Percentiles rank a stretch among this genome's conserved stretches.
These are phyloP conservation scores for Drosophila sp. DNA, from an alignment of 1,140 invertebrate species.

Conservation along the genomic window DNA sequence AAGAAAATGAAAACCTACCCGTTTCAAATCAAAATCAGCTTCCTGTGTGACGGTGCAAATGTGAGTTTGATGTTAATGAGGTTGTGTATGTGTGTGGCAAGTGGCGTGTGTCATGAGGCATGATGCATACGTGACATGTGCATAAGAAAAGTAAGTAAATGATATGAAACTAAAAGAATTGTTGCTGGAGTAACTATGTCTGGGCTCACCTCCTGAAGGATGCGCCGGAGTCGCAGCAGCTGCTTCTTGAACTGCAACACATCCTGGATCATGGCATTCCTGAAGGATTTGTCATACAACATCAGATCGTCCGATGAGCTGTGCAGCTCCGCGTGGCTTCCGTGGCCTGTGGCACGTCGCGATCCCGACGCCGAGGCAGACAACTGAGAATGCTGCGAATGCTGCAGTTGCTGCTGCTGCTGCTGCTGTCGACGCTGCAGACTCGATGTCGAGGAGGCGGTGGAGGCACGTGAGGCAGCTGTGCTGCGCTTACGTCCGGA, in stretches of 20 bases:
- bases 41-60: slow-evolving; percentile 50
- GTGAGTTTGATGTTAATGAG: slow-evolving; percentile 28
- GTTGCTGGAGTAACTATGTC: not conserved
- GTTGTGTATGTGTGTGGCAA: slow-evolving; percentile 13
- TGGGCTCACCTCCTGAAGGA: slow-evolving; percentile 87
- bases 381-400: slow-evolving; percentile 18
- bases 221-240: slow-evolving; percentile 87
- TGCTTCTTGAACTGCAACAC: slow-evolving; percentile 89
- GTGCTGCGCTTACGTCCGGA: slow-evolving; percentile 57
- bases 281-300: slow-evolving; percentile 84
- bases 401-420: slow-evolving; percentile 49
- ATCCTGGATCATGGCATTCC: slow-evolving; percentile 87
- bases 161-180: slow-evolving; percentile 1
- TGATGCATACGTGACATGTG: slow-evolving; percentile 33
- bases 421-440: slow-evolving; percentile 67
- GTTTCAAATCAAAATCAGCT: slow-evolving; percentile 65
- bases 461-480: slow-evolving; percentile 73
- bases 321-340: slow-evolving; percentile 67
- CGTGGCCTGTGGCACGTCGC: slow-evolving; percentile 32
- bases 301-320: slow-evolving; percentile 84
- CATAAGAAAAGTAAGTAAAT: slow-evolving; percentile 42
- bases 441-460: slow-evolving; percentile 75
- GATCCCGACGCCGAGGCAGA: slow-evolving; percentile 19
- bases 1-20: slow-evolving; percentile 54
- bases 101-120: slow-evolving; percentile 23